Percentiles rank a stretch among this genome's conserved stretches.
Conservation (phyloP, 1,140 invertebrate genomes). For the Heliconius himera region DNA sequence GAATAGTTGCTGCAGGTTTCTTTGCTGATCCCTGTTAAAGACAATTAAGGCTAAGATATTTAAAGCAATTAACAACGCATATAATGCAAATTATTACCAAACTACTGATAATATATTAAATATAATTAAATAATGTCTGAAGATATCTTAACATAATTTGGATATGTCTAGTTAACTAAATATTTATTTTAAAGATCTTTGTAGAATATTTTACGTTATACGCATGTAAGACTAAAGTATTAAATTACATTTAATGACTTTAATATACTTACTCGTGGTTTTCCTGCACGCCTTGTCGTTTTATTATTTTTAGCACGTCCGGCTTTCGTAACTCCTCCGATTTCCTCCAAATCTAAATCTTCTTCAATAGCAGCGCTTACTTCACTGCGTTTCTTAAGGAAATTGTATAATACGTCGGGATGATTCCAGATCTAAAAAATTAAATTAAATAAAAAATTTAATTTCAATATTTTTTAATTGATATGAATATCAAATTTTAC, state of each 20-base stretch:
- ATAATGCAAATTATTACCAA: too few species aligned
- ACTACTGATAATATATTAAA: too few species aligned
- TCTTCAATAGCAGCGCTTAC: conserved; percentile 92
- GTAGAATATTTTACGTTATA: too few species aligned
- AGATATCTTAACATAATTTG: too few species aligned
- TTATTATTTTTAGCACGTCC: conserved; percentile 59
- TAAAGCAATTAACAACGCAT: too few species aligned
- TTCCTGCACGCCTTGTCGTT: conserved; percentile 49
- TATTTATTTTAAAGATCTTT: too few species aligned
- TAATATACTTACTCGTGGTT: conserved; percentile 55
- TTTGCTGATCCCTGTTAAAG: conserved; percentile 61
- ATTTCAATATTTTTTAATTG: not conserved
- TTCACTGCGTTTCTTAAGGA: conserved; percentile 90
- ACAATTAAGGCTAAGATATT: not conserved
- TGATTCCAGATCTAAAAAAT: conserved; percentile 96
- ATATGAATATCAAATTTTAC: too few species aligned
- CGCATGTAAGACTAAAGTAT: too few species aligned
- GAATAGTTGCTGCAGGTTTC: conserved; percentile 87
- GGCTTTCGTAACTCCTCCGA: conserved; percentile 75
- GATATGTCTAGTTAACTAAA: too few species aligned
- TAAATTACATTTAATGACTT: too few species aligned
- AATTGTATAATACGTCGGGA: conserved; percentile 97
- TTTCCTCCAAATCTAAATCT: conserved; percentile 91
- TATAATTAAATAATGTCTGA: too few species aligned
- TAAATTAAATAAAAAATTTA: not conserved